Percentiles rank a stretch among this genome's conserved stretches.
These are phyloP conservation scores for Lagria hirta DNA, from an alignment of 2,888 invertebrate species.

Conservation along the genomic window DNA sequence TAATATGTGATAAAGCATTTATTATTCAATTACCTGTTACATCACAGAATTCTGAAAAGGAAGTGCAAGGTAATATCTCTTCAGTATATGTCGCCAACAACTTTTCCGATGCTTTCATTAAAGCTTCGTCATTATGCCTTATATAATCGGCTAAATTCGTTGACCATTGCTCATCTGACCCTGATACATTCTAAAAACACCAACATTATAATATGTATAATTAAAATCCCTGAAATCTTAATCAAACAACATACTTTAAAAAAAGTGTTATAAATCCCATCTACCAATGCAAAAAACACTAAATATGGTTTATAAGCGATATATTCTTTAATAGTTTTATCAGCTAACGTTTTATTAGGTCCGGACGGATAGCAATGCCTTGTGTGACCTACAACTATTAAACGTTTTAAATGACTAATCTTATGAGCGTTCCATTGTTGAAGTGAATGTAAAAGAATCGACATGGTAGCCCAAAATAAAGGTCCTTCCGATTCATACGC, in stretches of 20 bases:
- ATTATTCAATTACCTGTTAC: slow-evolving; percentile 67
- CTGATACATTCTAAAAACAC: slow-evolving; percentile 64
- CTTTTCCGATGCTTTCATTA: slow-evolving; percentile 85
- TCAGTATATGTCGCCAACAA: slow-evolving; percentile 81
- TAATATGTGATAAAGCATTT: too few relatives aligned
- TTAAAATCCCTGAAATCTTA: slow-evolving; percentile 4
- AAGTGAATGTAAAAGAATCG: slow-evolving; percentile 76
- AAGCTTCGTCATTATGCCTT: slow-evolving; percentile 87
- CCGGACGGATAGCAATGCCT: slow-evolving; percentile 69
- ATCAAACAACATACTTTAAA: slow-evolving; percentile 68
- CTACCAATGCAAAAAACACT: slow-evolving; percentile 82
- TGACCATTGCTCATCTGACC: slow-evolving; percentile 85
- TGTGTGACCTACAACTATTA: slow-evolving; percentile 77
- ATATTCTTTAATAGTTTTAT: slow-evolving; percentile 66
- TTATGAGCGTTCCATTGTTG: slow-evolving; percentile 75
- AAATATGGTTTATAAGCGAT: slow-evolving; percentile 81
- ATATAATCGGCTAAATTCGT: slow-evolving; percentile 88
- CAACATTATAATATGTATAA: slow-evolving; percentile 7
- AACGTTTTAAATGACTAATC: slow-evolving; percentile 71
- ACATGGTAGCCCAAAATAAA: slow-evolving; percentile 82
- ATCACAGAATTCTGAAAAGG: slow-evolving; percentile 91
- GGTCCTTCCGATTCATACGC: slow-evolving; percentile 91
- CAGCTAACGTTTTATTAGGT: slow-evolving; percentile 58
- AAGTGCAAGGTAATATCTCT: slow-evolving; percentile 86
- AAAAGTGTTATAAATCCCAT: slow-evolving; percentile 80